Conservation (phyloP, 2,113 vertebrate species). For the Tursiops truncatus region DNA sequence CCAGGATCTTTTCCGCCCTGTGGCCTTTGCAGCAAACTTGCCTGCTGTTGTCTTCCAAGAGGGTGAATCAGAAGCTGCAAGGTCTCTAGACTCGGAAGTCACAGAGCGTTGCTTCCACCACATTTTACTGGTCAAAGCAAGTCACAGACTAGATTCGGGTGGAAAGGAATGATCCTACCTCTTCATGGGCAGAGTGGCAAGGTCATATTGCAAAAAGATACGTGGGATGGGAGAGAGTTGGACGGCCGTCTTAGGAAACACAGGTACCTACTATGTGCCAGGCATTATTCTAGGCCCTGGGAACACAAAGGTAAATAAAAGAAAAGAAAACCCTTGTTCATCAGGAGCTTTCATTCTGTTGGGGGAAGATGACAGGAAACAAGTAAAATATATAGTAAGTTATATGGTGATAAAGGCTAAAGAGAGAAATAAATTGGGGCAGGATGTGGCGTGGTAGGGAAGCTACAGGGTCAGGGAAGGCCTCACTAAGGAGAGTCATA, state of each 20-base stretch:
- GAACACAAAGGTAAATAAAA: not conserved
- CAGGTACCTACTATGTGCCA: not conserved
- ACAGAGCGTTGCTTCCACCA: not conserved
- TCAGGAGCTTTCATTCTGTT: not conserved
- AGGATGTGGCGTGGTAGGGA: not conserved
- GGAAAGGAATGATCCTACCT: not conserved
- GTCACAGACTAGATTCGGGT: not conserved
- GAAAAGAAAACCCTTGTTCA: accelerated
- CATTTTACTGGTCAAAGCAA: not conserved
- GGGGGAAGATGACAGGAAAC: not conserved
- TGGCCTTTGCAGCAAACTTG: not conserved
- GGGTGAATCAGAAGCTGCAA: not conserved
- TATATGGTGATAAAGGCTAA: not conserved
- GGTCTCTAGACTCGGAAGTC: not conserved
- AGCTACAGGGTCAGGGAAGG: not conserved
- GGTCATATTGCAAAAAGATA: not conserved
- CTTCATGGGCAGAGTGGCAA: not conserved
- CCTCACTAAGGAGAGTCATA: not conserved
- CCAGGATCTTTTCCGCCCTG: accelerated
- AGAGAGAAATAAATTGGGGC: not conserved
- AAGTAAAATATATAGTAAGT: not conserved
- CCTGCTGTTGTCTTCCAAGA: not conserved
- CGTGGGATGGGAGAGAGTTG: too few relatives aligned
- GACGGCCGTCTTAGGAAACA: not conserved
- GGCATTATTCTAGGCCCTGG: not conserved